phyloP scores from a whole-genome alignment of 2,888 invertebrate genomes.

The Cheilosia pagana region DNA sequence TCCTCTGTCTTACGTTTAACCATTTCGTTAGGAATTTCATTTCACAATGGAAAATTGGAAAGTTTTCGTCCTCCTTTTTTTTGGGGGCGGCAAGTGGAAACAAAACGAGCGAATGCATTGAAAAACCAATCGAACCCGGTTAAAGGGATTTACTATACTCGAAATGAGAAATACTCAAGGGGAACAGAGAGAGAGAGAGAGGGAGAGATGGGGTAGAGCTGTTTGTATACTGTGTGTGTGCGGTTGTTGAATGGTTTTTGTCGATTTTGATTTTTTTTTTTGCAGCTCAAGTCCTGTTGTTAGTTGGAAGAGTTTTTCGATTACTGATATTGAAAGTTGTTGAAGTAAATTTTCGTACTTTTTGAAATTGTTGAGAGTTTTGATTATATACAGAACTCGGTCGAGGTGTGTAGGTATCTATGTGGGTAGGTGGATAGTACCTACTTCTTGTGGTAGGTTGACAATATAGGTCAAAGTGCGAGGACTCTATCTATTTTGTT shows the following conservation, averaged over 20 bases:
- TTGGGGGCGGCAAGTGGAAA: background rate
- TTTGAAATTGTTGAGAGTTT: constrained; percentile 6
- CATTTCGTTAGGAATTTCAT: constrained; percentile 12
- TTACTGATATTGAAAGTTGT: constrained; percentile 46
- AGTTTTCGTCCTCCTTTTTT: constrained; percentile 30
- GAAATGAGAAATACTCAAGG: constrained; percentile 38
- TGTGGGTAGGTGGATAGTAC: too few relatives aligned
- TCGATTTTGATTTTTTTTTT: background rate
- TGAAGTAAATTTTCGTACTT: constrained; percentile 7
- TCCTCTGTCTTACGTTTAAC: constrained; percentile 8
- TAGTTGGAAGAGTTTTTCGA: constrained; percentile 48
- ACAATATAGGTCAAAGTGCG: constrained; percentile 20
- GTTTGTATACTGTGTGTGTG: constrained; percentile 22
- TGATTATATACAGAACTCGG: constrained; percentile 3
- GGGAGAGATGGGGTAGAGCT: background rate
- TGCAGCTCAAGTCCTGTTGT: constrained; percentile 27
- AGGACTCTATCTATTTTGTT: too few relatives aligned
- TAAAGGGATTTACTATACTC: constrained; percentile 34
- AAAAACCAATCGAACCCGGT: constrained; percentile 29
- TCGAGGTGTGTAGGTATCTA: background rate
- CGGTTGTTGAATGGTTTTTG: constrained; percentile 31
- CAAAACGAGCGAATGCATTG: background rate
- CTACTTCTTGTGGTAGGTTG: constrained; percentile 6
- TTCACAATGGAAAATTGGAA: constrained; percentile 49
- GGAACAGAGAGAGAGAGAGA: background rate